A percentile compares a stretch with the other conserved stretches of the same genome.
Evolutionary conservation across 1,140 invertebrate species (phyloP).

Genomic region (Anoplophora glabripennis): DNA sequence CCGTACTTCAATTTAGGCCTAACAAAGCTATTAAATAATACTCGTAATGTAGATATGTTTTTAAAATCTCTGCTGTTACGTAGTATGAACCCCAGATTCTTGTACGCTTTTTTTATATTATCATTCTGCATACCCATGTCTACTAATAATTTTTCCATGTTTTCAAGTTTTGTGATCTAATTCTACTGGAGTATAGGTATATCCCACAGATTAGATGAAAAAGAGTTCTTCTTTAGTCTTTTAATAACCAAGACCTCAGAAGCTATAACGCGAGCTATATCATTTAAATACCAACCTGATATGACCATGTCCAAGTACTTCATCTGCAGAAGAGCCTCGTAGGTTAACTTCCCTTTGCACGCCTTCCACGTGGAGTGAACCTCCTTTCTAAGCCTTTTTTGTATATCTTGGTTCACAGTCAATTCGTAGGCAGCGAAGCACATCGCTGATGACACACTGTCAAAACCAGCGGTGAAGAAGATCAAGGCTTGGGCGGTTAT

Average conservation of each 20-base stretch:
- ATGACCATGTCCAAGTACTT: conserved; percentile 53
- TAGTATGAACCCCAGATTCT: too few relatives aligned
- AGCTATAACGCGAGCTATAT: neutral
- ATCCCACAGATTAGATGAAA: neutral
- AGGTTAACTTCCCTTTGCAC: conserved; percentile 39
- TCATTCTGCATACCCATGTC: too few relatives aligned
- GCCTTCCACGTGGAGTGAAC: conserved; percentile 32
- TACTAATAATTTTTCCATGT: too few relatives aligned
- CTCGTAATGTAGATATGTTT: too few relatives aligned
- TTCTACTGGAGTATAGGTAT: neutral
- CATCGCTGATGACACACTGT: conserved; percentile 48
- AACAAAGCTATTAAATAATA: too few relatives aligned
- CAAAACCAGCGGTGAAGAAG: conserved; percentile 51
- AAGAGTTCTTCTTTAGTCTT: neutral
- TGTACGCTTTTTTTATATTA: too few relatives aligned
- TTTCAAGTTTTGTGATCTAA: neutral
- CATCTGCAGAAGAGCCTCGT: conserved; percentile 47
- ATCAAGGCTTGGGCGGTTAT: conserved; percentile 48
- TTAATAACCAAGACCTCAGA: neutral
- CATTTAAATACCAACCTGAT: conserved; percentile 25
- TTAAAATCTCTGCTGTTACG: too few relatives aligned
- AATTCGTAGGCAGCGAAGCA: conserved; percentile 50
- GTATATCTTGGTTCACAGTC: conserved; percentile 54
- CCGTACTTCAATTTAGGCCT: too few relatives aligned
- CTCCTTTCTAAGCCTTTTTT: conserved; percentile 50